phyloP scores from a whole-genome alignment of 2,888 invertebrate species.

The Anorthoa munda region DNA sequence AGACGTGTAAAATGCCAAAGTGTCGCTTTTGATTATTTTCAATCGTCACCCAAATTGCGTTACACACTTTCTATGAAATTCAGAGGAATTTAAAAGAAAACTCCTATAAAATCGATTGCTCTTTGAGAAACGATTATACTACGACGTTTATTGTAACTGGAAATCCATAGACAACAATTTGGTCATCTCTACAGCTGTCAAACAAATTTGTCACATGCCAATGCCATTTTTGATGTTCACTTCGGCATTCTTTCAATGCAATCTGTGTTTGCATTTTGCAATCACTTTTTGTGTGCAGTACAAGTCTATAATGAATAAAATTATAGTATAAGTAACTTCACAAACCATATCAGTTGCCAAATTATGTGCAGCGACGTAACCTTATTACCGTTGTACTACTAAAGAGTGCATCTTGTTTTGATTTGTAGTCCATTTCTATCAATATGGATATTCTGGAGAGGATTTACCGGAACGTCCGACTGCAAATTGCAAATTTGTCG shows the following conservation, averaged over 20 bases:
- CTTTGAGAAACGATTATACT: no score
- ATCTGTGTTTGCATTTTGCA: slow-evolving; percentile 58
- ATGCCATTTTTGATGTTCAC: slow-evolving; percentile 40
- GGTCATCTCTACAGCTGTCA: slow-evolving; percentile 27
- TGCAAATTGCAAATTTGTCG: slow-evolving; percentile 79
- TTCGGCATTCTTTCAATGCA: slow-evolving; percentile 22
- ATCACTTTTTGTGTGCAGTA: slow-evolving; percentile 56
- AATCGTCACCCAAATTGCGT: no score
- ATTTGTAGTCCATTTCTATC: slow-evolving; percentile 10
- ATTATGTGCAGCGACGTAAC: slow-evolving; percentile 86
- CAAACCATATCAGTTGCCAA: slow-evolving; percentile 84
- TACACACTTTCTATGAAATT: no score
- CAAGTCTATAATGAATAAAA: slow-evolving; percentile 66
- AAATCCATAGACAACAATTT: not conserved
- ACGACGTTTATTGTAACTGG: no score
- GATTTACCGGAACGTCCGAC: slow-evolving; percentile 79
- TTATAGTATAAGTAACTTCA: slow-evolving; percentile 77
- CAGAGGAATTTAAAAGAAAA: no score
- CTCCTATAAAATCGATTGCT: no score
- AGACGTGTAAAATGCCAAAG: no score
- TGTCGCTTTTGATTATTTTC: no score
- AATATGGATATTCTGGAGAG: slow-evolving; percentile 86
- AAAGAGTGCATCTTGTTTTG: slow-evolving; percentile 71
- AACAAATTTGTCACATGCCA: slow-evolving; percentile 22
- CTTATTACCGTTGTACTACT: slow-evolving; percentile 71